Base-by-base conservation (phyloP, 1,140 invertebrate species). In the Listronotus bonariensis region DNA sequence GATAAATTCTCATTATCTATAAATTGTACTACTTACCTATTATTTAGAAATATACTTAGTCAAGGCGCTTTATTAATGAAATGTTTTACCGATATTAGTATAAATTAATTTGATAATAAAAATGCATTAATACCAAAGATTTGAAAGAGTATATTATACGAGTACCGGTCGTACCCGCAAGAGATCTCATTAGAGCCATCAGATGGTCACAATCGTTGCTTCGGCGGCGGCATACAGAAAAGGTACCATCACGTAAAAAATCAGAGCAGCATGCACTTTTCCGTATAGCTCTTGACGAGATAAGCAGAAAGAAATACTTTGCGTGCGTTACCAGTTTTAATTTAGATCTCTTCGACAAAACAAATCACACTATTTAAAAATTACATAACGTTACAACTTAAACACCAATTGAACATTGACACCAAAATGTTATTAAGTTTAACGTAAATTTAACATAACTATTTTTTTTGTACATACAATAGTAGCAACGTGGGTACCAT, bases 131-230 rank as follows among this genome's bases (percentile, higher is more conserved):
- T 53, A 53, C 15, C 31, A 53, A 26, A 18, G 34, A 53, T 14
- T 53, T 62, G 61, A 64, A 64, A 57, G 52, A 56, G 42, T 56
- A 49, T 64, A 64, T 64, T 64, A 56, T 62, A 51, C 53, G 61
- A 55, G 61, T 26, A n/a, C 14, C 53, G 43, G 18, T 56, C 48
- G 53, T 64, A 56, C 53, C 61, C 42, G 61, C 61, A 51, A 62
- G 61, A 64, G 61, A 64, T 64, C 61, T 64, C 61, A 64, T 64
- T 64, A 64, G 61, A 64, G 36, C 52, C 52, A 64, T 64, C 61
- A 31, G 53, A 64, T 64, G 53, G 61, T 56, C 61, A 64, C 61
- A 56, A 52, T 64, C 61, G 43, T 38, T 64, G 43, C 36, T 43
- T 64, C 61, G 40, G 38, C 41, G 53, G 53, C 52, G 52, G 49